Conservation (phyloP, 2,113 vertebrate species). For the Pholis gunnellus region DNA sequence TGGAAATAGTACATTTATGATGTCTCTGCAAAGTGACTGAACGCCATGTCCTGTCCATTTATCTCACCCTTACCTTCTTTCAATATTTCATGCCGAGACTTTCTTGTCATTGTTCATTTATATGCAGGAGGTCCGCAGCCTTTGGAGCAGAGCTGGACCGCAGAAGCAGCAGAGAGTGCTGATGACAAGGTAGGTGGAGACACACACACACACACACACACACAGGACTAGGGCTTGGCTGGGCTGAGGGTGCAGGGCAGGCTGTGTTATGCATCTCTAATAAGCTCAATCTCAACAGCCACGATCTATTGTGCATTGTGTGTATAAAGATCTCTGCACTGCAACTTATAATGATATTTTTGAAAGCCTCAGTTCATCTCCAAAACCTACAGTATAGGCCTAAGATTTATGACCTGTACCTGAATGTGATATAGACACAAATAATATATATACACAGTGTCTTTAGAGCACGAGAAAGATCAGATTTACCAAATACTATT, state of each 20-base stretch:
- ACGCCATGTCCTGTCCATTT: constrained; percentile 4
- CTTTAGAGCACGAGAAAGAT: background rate
- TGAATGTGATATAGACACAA: background rate
- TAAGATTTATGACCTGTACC: background rate
- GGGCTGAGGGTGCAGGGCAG: constrained; percentile 15
- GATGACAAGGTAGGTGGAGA: constrained; percentile 55
- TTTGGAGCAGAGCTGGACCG: constrained; percentile 62
- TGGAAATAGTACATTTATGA: background rate
- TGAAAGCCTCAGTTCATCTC: too few species aligned
- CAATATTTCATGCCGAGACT: constrained; percentile 30
- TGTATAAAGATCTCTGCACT: background rate
- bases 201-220: constrained; percentile 32
- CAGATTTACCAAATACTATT: background rate
- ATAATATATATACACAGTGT: too few species aligned
- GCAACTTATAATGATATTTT: background rate
- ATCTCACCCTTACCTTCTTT: constrained; percentile 11
- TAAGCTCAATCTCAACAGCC: constrained; percentile 15
- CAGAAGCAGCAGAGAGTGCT: constrained; percentile 47
- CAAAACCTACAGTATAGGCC: background rate
- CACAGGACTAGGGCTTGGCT: background rate
- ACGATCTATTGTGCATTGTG: constrained; percentile 8
- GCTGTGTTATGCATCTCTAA: constrained; percentile 37
- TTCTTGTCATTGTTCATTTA: constrained; percentile 43
- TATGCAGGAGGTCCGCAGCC: constrained; percentile 62
- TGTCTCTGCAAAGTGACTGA: background rate